Percentiles rank a stretch among this genome's conserved stretches.
phyloP scores from a whole-genome alignment of 2,888 invertebrate genomes.

The Strigamia maritima region DNA sequence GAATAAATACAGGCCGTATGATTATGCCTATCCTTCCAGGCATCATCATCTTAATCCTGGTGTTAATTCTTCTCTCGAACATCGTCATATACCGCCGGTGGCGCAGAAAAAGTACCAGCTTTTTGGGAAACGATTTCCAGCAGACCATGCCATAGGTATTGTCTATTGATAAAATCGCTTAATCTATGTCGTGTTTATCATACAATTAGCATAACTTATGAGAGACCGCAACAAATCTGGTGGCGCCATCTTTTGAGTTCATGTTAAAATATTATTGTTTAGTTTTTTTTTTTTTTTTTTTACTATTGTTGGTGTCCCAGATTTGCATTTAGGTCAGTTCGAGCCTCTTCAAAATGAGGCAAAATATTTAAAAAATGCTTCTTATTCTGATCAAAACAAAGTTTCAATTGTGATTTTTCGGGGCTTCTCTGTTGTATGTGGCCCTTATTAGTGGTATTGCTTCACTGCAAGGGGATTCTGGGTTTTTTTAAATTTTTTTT shows the following conservation, averaged over 20 bases:
- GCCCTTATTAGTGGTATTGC: no score
- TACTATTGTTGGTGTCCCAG: no score
- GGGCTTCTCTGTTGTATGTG: no score
- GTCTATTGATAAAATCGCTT: background rate
- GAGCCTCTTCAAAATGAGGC: no score
- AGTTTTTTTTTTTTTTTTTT: background rate
- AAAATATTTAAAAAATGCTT: no score
- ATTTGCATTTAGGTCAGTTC: no score
- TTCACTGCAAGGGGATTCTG: no score
- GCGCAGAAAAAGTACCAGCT: conserved; percentile 90
- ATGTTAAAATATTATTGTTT: background rate
- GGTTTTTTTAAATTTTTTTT: no score
- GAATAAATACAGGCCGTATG: conserved; percentile 12
- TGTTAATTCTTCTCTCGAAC: background rate
- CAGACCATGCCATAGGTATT: conserved; percentile 55
- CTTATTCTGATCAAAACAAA: no score
- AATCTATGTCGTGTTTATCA: background rate
- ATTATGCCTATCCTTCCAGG: conserved; percentile 24
- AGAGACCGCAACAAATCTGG: background rate
- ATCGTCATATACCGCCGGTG: conserved; percentile 54
- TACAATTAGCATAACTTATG: background rate
- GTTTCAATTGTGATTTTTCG: no score
- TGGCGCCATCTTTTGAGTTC: conserved; percentile 2
- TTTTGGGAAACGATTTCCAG: conserved; percentile 83
- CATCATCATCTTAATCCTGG: background rate